phyloP scores from a whole-genome alignment of 2,888 invertebrate species.

The Oligia fasciuncula region DNA sequence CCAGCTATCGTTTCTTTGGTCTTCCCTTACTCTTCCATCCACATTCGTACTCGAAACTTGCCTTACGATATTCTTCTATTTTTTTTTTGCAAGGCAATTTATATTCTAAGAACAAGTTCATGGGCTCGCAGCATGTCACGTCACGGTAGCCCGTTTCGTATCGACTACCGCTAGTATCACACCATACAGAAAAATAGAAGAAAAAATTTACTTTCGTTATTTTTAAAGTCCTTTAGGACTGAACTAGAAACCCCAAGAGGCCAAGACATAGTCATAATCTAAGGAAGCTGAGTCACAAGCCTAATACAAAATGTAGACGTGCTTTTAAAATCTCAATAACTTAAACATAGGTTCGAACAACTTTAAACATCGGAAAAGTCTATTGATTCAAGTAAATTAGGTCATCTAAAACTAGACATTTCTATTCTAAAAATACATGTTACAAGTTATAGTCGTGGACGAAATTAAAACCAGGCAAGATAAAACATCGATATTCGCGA shows the following conservation, averaged over 20 bases:
- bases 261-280: too few species aligned
- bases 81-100: background rate
- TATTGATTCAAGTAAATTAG: constrained; percentile 25
- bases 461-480: background rate
- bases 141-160: background rate
- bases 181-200: background rate
- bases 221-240: background rate
- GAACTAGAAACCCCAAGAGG: too few species aligned
- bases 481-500: background rate
- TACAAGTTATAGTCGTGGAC: background rate
- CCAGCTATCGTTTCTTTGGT: background rate
- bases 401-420: constrained; percentile 23
- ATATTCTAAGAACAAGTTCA: too few species aligned
- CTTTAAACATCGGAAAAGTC: background rate
- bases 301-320: background rate
- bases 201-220: background rate
- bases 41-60: background rate
- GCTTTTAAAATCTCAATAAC: background rate
- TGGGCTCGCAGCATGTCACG: background rate
- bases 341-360: background rate
- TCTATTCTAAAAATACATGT: constrained; percentile 9
- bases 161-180: background rate
- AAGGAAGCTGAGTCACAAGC: background rate
- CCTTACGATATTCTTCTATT: background rate
- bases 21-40: background rate